Conservation (phyloP, 2,113 vertebrate species). For the Canis aureus region DNA sequence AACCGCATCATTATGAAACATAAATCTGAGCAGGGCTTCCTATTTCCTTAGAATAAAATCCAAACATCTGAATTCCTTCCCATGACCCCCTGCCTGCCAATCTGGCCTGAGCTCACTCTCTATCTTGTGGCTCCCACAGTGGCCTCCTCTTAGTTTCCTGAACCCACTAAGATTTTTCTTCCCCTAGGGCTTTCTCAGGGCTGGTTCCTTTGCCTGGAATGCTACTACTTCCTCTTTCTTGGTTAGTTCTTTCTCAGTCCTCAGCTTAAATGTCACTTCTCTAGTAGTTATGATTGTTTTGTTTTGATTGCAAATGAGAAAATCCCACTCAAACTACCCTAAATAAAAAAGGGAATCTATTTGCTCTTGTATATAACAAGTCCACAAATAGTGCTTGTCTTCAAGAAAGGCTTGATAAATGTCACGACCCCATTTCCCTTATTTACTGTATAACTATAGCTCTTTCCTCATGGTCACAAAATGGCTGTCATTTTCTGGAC, state of each 20-base stretch:
- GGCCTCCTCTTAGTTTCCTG: background rate
- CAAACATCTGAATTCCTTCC: conserved; percentile 32
- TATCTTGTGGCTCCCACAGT: background rate
- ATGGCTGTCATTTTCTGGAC: background rate
- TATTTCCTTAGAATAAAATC: conserved; percentile 51
- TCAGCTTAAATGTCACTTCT: conserved; percentile 35
- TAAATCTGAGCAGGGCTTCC: background rate
- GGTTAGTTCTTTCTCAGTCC: background rate
- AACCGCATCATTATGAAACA: background rate
- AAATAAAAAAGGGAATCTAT: conserved; percentile 44
- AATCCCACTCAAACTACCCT: conserved; percentile 37
- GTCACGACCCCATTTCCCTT: background rate
- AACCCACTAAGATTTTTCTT: background rate
- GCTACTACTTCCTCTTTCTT: background rate
- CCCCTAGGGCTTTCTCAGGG: conserved; percentile 34
- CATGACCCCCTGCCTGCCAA: background rate
- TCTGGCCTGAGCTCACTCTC: background rate
- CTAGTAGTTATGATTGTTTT: background rate
- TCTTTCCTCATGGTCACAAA: background rate
- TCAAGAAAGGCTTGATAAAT: background rate
- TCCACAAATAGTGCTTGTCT: background rate
- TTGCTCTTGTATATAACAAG: background rate
- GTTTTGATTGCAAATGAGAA: conserved; percentile 41
- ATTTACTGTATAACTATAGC: background rate
- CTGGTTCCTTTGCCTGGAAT: background rate